Evolutionary conservation across 2,113 vertebrate species (phyloP).

Genomic region (Scophthalmus maximus): DNA sequence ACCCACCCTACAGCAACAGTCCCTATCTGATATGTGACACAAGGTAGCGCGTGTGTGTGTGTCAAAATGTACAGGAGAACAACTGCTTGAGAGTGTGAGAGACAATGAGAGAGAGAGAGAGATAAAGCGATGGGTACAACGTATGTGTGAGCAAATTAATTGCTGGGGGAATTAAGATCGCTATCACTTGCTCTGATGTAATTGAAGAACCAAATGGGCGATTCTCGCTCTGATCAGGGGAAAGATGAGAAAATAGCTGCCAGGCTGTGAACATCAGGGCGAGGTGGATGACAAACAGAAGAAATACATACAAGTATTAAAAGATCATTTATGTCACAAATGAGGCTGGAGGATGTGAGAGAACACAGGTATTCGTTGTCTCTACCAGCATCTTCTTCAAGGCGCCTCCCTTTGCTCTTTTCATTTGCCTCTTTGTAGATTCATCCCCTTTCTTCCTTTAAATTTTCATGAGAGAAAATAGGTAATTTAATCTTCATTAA

Average conservation of each 20-base stretch:
- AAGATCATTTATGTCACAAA: constrained; percentile 45
- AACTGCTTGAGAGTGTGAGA: constrained; percentile 44
- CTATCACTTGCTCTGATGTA: constrained; percentile 63
- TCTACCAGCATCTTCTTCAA: constrained; percentile 35
- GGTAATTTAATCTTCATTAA: constrained; percentile 85
- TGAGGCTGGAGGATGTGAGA: neutral
- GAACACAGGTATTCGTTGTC: constrained; percentile 36
- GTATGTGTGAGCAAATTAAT: constrained; percentile 74
- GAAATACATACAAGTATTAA: constrained; percentile 49
- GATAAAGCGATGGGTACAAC: constrained; percentile 58
- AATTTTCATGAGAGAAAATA: constrained; percentile 81
- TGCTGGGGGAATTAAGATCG: constrained; percentile 74
- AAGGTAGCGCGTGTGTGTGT: neutral
- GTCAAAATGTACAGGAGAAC: constrained; percentile 32
- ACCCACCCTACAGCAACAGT: constrained; percentile 60
- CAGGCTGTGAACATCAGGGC: constrained; percentile 34
- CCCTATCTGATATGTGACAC: constrained; percentile 66
- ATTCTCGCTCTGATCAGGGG: constrained; percentile 39
- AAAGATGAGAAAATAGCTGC: constrained; percentile 42
- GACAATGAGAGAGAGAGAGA: constrained; percentile 35
- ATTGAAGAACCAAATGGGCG: constrained; percentile 62
- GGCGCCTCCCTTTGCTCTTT: constrained; percentile 37
- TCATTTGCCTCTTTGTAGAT: constrained; percentile 69
- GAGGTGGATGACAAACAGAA: constrained; percentile 54
- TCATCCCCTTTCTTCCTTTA: constrained; percentile 58